These are phyloP conservation scores for Mycteria americana DNA, from an alignment of 2,797 vertebrate species.

Conservation along the genomic window DNA sequence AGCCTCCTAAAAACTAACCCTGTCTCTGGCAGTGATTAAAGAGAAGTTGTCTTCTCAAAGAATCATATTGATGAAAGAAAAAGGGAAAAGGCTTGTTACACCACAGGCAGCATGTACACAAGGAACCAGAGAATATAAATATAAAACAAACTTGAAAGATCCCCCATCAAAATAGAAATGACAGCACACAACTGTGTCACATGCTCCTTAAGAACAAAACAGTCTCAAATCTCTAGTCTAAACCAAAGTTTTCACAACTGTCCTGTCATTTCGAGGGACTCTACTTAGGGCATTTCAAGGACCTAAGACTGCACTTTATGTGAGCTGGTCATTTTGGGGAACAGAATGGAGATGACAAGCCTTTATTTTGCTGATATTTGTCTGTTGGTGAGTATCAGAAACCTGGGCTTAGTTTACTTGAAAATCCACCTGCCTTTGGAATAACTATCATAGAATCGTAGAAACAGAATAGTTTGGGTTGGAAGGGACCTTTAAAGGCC, in stretches of 20 bases:
- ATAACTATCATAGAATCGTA: background rate
- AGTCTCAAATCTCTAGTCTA: background rate
- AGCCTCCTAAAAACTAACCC: background rate
- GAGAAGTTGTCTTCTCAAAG: conserved; percentile 24
- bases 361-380: background rate
- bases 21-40: conserved; percentile 47
- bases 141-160: conserved; percentile 17
- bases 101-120: background rate
- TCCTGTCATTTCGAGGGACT: background rate
- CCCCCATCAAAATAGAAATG: background rate
- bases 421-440: background rate
- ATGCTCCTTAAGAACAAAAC: background rate
- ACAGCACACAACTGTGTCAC: background rate
- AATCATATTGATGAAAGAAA: conserved; percentile 24
- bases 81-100: background rate
- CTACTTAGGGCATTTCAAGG: background rate
- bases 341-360: background rate
- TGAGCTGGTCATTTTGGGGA: background rate
- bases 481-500: background rate
- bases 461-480: background rate
- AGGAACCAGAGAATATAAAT: background rate
- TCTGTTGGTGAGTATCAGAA: background rate
- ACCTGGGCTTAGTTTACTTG: background rate
- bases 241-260: background rate
- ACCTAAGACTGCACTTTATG: background rate